Conservation (phyloP, 1,140 invertebrate species). For the Phymorhynchus buccinoides region DNA sequence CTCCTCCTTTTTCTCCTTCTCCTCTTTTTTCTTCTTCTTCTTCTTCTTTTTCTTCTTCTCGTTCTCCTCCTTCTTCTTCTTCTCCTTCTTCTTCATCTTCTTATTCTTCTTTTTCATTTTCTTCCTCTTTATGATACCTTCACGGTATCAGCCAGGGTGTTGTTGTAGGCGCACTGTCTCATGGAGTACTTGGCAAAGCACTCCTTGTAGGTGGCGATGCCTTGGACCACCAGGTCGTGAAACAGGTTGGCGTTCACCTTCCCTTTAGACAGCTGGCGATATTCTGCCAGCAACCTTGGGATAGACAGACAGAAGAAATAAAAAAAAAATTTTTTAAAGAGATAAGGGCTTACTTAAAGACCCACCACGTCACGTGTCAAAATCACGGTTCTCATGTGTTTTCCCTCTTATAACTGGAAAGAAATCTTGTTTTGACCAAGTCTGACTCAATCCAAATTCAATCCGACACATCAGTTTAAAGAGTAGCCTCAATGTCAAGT, state of each 20-base stretch:
- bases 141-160: conserved; percentile 25
- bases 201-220: conserved; percentile 20
- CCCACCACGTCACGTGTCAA: too few relatives aligned
- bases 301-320: too few relatives aligned
- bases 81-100: neutral
- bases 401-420: too few relatives aligned
- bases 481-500: too few relatives aligned
- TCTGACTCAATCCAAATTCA: too few relatives aligned
- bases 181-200: conserved; percentile 33
- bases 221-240: conserved; percentile 1
- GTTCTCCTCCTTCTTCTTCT: neutral
- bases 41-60: neutral
- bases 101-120: neutral
- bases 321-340: neutral
- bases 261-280: conserved; percentile 9
- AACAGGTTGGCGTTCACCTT: conserved; percentile 28
- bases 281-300: conserved; percentile 31
- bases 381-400: too few relatives aligned
- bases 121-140: neutral
- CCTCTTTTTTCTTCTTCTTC: too few relatives aligned
- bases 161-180: conserved; percentile 37
- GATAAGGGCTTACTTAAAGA: too few relatives aligned
- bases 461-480: too few relatives aligned
- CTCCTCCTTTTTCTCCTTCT: neutral
- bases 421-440: too few relatives aligned